Evolutionary conservation across 2,888 invertebrate genomes (phyloP).

Genomic region (Platerodrilus igneus): DNA sequence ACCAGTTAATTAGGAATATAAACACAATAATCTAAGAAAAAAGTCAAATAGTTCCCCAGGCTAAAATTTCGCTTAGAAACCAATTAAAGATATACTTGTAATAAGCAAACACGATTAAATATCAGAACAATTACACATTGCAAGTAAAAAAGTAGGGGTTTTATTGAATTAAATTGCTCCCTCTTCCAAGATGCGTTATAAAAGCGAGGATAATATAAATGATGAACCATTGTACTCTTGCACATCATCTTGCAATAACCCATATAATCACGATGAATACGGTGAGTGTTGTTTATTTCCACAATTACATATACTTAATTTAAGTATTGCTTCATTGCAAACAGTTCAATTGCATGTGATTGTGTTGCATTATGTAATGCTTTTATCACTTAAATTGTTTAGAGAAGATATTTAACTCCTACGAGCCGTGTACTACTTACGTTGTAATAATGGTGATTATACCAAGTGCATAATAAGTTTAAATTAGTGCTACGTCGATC

Average conservation of each 20-base stretch:
- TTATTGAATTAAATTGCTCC: conserved; percentile 15
- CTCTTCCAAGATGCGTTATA: conserved; percentile 16
- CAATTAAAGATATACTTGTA: conserved; percentile 18
- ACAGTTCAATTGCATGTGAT: too few species aligned
- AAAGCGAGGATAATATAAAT: conserved; percentile 11
- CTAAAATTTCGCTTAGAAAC: conserved; percentile 14
- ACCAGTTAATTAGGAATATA: too few species aligned
- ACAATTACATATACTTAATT: conserved; percentile 2
- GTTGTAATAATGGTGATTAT: too few species aligned
- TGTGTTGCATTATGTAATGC: too few species aligned
- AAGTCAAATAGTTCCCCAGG: conserved; percentile 16
- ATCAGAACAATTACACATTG: too few species aligned
- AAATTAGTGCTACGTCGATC: too few species aligned
- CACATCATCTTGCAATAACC: conserved; percentile 14
- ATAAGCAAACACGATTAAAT: conserved; percentile 19
- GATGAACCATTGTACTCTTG: conserved; percentile 11
- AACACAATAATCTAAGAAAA: too few species aligned
- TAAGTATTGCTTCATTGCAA: too few species aligned
- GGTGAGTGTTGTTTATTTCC: conserved; percentile 30
- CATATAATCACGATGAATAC: conserved; percentile 27
- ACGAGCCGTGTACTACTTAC: too few species aligned
- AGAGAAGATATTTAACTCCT: too few species aligned
- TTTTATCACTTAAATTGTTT: too few species aligned
- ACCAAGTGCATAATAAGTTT: too few species aligned
- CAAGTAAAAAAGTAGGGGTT: conserved; percentile 19